A percentile compares a stretch with the other conserved stretches of the same genome.
These are phyloP conservation scores for Pangasius djambal DNA, from an alignment of 2,797 vertebrate species.

Conservation along the genomic window DNA sequence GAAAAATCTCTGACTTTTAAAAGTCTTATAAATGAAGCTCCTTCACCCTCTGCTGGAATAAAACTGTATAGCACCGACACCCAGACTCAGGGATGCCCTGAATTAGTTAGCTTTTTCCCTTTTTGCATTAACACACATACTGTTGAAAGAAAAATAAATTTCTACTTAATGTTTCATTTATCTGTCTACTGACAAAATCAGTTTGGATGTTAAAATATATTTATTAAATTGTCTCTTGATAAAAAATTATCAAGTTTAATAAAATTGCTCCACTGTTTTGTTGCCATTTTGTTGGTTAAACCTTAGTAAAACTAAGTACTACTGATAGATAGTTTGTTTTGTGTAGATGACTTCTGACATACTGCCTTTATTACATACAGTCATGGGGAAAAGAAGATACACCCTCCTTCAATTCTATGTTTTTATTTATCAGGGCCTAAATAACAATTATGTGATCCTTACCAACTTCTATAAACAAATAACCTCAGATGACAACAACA, in stretches of 20 bases:
- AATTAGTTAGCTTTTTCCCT: no score
- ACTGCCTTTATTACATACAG: neutral
- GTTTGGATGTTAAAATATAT: neutral
- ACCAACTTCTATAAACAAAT: no score
- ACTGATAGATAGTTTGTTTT: neutral
- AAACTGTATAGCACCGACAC: neutral
- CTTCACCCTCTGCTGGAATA: constrained; percentile 7
- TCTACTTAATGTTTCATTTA: neutral
- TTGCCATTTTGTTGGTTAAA: neutral
- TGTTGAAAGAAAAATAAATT: neutral
- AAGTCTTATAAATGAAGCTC: neutral
- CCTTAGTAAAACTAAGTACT: neutral
- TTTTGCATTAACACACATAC: neutral
- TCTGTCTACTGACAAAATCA: neutral
- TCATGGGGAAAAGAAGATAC: neutral
- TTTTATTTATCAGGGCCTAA: no score
- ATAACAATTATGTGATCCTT: no score
- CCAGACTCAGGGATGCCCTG: neutral
- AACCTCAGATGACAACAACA: no score
- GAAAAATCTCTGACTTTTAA: neutral
- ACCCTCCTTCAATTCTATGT: no score
- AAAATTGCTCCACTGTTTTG: no score
- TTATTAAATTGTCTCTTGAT: neutral
- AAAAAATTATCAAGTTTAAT: neutral
- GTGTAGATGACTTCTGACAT: neutral